Conservation (phyloP, 2,113 vertebrate genomes). For the Urocynchramus pylzowi region DNA sequence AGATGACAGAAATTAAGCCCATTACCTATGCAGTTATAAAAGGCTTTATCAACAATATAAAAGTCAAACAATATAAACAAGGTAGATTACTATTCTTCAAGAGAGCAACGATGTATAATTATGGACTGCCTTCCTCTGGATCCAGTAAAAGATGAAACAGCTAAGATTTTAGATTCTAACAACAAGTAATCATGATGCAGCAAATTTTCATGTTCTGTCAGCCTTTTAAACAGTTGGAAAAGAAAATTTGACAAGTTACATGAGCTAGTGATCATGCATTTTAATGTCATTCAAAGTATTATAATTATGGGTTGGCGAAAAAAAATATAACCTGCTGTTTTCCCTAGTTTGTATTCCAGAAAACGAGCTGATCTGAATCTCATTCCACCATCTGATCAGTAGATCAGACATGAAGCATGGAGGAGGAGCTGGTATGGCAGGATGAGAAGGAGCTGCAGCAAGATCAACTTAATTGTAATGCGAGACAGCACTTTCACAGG, state of each 20-base stretch:
- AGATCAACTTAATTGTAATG: constrained; percentile 49
- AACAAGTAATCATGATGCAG: neutral
- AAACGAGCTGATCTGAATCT: neutral
- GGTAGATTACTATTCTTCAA: neutral
- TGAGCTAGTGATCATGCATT: neutral
- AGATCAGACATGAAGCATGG: constrained; percentile 26
- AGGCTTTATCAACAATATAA: neutral
- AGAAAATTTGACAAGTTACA: neutral
- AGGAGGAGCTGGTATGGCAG: neutral
- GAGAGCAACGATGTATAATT: neutral
- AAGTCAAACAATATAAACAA: neutral
- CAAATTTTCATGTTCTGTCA: neutral
- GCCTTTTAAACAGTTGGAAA: neutral
- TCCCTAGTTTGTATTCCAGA: neutral
- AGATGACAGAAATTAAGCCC: neutral
- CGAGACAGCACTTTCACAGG: constrained; percentile 48
- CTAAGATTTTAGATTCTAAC: neutral
- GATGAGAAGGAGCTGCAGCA: constrained; percentile 1
- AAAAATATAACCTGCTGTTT: neutral
- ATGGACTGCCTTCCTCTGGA: neutral
- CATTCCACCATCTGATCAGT: constrained; percentile 1
- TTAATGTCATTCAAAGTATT: neutral
- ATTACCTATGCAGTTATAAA: neutral
- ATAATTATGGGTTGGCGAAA: neutral
- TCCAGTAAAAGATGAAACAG: neutral